Base-by-base conservation (phyloP, 2,888 invertebrate species). In the Seladonia tumulorum region DNA sequence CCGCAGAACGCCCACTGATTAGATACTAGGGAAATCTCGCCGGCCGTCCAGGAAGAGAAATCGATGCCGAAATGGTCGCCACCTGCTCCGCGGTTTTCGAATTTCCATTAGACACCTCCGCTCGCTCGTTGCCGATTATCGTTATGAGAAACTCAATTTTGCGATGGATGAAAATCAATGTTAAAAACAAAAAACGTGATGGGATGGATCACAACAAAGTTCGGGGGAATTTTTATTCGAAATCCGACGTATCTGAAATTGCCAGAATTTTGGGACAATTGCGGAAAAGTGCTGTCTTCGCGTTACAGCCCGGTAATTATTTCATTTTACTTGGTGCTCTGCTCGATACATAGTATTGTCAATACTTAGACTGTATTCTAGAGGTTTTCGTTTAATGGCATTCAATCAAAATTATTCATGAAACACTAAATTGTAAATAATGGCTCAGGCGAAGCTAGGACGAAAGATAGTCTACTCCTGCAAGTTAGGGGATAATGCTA, bases 1-100 rank as follows among this genome's bases (percentile, higher is more conserved):
- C 90, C 88, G 89, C 85, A 92, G 89, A 91, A 94, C 94, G 94
- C 94, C 94, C 94, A 94, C 93, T 94, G 94, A 94, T 94, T 94
- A 94, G 94, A 93, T 92, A 91, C 86, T 80, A 90, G 88, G 88
- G 89, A 90, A 91, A 92, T 90, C 83, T 89, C 86, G 87, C 85
- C 80, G 77, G 53, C 60, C 82, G 68, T 79, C 70, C 85, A 82
- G 83, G 81, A 87, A 90, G 89, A 91, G 89, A 92, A 91, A 92
- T 93, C 91, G 87, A 92, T 92, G 89, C 86, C 81, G 85, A 82
- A 90, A 89, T 88, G 86, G 79, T 86, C 79, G 84, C 81, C 87
- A 85, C 89, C 85, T 87, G 81, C 73, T 80, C 60, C 63, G 71
- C 7, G 68, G 49, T 49, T 53, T 73, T 25, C 42, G 22, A 78